These are phyloP conservation scores for Liolophura sinensis DNA, from an alignment of 1,140 invertebrate species.

Conservation along the genomic window DNA sequence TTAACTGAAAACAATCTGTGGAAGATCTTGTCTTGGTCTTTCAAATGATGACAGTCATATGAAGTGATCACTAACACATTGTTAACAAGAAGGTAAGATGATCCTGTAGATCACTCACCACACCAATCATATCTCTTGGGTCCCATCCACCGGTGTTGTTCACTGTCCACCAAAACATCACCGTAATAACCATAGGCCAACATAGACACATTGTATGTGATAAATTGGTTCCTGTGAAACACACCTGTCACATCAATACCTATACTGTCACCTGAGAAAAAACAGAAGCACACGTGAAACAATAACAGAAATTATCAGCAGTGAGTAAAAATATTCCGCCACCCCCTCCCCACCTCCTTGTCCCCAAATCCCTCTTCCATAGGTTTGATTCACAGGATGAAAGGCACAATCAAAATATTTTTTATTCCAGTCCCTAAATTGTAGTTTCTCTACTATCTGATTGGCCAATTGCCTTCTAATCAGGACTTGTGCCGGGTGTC, in stretches of 20 bases:
- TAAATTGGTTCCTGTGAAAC: slow-evolving; percentile 68
- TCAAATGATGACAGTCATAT: background rate
- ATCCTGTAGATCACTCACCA: slow-evolving; percentile 59
- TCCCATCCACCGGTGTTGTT: slow-evolving; percentile 85
- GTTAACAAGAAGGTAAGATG: background rate
- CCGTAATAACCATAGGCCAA: slow-evolving; percentile 88
- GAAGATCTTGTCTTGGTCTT: background rate
- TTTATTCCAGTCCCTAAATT: no score
- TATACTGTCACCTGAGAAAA: slow-evolving; percentile 64
- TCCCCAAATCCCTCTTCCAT: no score
- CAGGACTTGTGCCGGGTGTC: no score
- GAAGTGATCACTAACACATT: background rate
- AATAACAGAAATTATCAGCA: no score
- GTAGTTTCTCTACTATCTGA: no score
- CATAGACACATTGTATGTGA: slow-evolving; percentile 78
- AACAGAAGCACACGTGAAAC: background rate
- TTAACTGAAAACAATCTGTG: background rate
- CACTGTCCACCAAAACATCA: slow-evolving; percentile 81
- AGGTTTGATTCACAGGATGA: background rate
- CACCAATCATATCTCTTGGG: slow-evolving; percentile 84
- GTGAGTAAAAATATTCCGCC: no score
- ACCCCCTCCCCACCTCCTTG: no score
- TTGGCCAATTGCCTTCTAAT: no score
- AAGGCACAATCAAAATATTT: background rate
- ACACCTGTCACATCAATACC: slow-evolving; percentile 81